Evolutionary conservation across 2,888 invertebrate species (phyloP).

Genomic region (Myopa tessellatipennis): DNA sequence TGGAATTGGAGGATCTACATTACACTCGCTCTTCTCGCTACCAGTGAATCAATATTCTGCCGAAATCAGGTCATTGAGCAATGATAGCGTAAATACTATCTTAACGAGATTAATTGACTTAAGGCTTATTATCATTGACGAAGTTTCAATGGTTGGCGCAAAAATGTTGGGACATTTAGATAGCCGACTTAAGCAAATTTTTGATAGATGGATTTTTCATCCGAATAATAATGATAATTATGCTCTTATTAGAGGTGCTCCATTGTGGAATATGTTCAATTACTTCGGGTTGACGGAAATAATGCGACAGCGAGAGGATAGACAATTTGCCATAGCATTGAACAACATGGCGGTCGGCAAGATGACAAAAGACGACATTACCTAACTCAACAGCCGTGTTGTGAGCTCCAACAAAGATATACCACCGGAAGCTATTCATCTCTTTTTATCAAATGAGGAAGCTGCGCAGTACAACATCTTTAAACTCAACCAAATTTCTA

Average conservation of each 20-base stretch:
- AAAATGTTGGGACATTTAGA: neutral
- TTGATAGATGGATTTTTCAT: conserved; percentile 26
- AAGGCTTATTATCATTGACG: conserved; percentile 41
- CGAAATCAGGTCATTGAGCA: conserved; percentile 36
- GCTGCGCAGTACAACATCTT: no score
- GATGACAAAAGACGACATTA: conserved; percentile 16
- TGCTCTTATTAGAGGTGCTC: neutral
- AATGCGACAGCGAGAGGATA: conserved; percentile 21
- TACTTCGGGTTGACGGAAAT: conserved; percentile 17
- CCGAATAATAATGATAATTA: conserved; percentile 1
- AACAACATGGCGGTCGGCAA: conserved; percentile 34
- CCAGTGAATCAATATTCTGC: conserved; percentile 37
- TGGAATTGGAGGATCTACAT: conserved; percentile 35
- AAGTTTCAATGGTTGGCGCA: conserved; percentile 41
- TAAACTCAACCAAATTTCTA: conserved; percentile 7
- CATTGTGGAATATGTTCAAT: neutral
- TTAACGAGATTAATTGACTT: conserved; percentile 32
- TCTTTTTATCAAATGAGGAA: no score
- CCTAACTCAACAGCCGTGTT: no score
- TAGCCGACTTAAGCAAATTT: neutral
- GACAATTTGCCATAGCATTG: conserved; percentile 7
- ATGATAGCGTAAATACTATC: conserved; percentile 32
- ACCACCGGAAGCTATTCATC: no score
- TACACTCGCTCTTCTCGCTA: conserved; percentile 36
- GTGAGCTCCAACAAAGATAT: no score